These are phyloP conservation scores for Taphrorychus bicolor DNA, from an alignment of 2,888 invertebrate species.

Conservation along the genomic window DNA sequence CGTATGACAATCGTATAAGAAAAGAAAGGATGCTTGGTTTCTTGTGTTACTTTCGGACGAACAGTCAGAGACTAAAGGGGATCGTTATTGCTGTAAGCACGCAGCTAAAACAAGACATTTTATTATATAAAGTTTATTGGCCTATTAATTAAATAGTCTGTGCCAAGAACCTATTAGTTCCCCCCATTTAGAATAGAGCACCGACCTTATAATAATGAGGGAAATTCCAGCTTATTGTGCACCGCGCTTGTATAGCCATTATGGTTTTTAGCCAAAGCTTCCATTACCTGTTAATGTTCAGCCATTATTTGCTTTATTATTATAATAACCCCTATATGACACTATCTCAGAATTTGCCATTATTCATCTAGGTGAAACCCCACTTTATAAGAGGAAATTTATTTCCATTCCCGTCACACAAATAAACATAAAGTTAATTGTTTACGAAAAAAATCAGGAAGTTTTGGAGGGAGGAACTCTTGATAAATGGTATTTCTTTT, in stretches of 20 bases:
- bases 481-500: constrained; percentile 29
- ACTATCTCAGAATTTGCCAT: not conserved
- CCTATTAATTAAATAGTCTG: not conserved
- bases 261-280: not conserved
- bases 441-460: constrained; percentile 22
- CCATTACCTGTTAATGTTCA: not conserved
- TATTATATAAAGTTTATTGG: not conserved
- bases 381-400: constrained; percentile 13
- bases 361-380: too few relatives aligned
- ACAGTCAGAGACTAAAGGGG: too few relatives aligned
- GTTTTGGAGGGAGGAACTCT: constrained; percentile 12
- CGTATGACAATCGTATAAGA: not conserved
- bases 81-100: too few relatives aligned
- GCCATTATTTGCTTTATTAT: not conserved
- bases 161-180: not conserved
- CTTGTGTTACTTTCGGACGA: too few relatives aligned
- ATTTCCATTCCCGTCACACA: constrained; percentile 4
- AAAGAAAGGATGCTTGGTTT: too few relatives aligned
- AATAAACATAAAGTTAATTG: constrained; percentile 27
- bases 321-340: not conserved
- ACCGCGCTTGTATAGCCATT: not conserved
- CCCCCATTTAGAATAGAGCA: not conserved
- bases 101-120: not conserved
- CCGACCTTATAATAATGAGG: not conserved
- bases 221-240: not conserved